Base-by-base conservation (phyloP, 2,888 invertebrate species). In the Spodoptera exigua region DNA sequence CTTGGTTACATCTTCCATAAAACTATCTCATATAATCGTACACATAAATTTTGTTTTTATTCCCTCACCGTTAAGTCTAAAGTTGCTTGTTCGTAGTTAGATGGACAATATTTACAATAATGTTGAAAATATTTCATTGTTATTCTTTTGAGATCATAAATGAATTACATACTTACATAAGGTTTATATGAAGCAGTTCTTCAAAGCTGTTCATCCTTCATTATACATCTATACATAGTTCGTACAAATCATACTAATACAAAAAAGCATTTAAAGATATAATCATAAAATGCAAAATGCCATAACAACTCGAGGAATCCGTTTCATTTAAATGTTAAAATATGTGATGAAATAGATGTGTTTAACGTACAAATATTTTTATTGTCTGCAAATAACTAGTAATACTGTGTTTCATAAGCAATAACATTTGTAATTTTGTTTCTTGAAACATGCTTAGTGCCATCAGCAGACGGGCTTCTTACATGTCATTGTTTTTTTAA, bases 361-460 rank as follows among this genome's bases (percentile, higher is more conserved):
- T 83, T 77, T 84, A 85, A 86, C 91, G 91, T 93, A 92, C 92
- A 92, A 93, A 92, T 86, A 84, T 82, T 82, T 76, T 80, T 82
- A 85, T 81, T 79, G 90, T 91, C 90, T 91, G 91, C 89, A 84
- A 83, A 84, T 84, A 87, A 84, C 81, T 91, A 90, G 86, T 86
- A 89, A 81, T 88, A 82, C 78, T 88, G 84, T 92, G 89, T 91
- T 90, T 88, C 88, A 85, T 85, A 73, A 79, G 76, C 82, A 82
- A 82, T 79, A 80, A 85, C 79, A 75, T 79, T 52, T 61, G 78
- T 76, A 79, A 74, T 75, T 80, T 82, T 84, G 82, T 88, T 83
- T 85, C 76, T 87, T 86, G 89, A 89, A 91, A 91, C 89, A 90
- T 89, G 84, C 88, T 81, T 86, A 86, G 93, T 93, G 93, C 93